Evolutionary conservation across 2,113 vertebrate genomes (phyloP).

Genomic region (Cathartes aura): DNA sequence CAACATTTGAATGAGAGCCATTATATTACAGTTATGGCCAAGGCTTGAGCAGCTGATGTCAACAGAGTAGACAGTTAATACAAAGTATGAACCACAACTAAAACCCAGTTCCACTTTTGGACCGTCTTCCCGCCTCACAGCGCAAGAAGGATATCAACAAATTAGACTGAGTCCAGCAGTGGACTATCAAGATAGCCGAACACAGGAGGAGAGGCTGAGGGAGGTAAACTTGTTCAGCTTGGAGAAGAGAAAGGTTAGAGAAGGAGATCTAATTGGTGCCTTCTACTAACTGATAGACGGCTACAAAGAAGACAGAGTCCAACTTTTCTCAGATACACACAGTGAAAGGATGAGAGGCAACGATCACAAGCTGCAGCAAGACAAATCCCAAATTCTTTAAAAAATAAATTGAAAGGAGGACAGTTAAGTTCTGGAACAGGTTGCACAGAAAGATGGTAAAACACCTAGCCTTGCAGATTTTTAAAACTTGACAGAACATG

Average conservation of each 20-base stretch:
- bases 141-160: not conserved
- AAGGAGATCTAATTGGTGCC: not conserved
- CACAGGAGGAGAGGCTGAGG: not conserved
- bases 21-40: not conserved
- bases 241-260: not conserved
- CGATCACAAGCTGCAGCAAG: not conserved
- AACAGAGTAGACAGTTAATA: not conserved
- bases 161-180: not conserved
- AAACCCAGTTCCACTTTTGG: not conserved
- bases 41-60: not conserved
- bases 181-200: not conserved
- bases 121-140: not conserved
- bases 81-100: not conserved
- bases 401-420: not conserved
- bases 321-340: not conserved
- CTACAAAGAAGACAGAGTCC: not conserved
- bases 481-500: constrained; percentile 11
- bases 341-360: not conserved
- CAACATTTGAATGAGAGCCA: not conserved
- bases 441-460: not conserved
- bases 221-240: not conserved
- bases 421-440: not conserved
- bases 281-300: not conserved
- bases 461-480: not conserved
- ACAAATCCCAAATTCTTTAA: not conserved